Evolutionary conservation across 2,888 invertebrate genomes (phyloP), one percentile per base, ranked within the genome.

Genomic region (Octonoba sinensis): DNA sequence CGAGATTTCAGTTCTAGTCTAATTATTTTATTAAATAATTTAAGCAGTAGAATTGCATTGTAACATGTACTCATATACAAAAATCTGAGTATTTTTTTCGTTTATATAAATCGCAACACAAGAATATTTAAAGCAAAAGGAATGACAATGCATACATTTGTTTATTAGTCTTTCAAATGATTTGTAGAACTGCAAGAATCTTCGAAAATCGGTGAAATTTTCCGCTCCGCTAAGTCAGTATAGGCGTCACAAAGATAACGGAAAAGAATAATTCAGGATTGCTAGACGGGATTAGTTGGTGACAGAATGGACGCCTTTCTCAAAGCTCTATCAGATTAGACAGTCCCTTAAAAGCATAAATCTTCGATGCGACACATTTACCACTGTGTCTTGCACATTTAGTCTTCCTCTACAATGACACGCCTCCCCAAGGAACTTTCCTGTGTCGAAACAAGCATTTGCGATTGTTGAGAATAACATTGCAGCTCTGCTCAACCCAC

Each of bases 191-290:
- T 36, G 36, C 36, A 36, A 11, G 36, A 3, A 8, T 36, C 11
- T 6, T 36, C 3, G 36, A 36, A 36, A 27, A 36, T 8, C 8
- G 36, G 11, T 6, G 36, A 11, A 36, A 8, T 3, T 36, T 36
- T 36, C 36, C 36, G 36, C 36, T 36, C 36, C 76, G 62, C 62
- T 77, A 77, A 70, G 62, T 77, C 76, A 77, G 76, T 77, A 69
- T 77, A 51, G 60, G 76, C 62, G 76, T 77, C 76, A 70, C 69
- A 77, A 77, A 62, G 69, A 77, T 77, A 77, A 69, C 76, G 69
- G 69, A 54, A 69, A 70, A 70, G 64, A 77, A 77, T 77, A 77
- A 77, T 77, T 77, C 76, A 77, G 76, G 76, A 77, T 77, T 70
- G 62, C 60, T 36, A 64, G 56, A 36, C 20, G 12, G 69, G 76